phyloP scores from a whole-genome alignment of 2,797 vertebrate genomes.

The Chloroceryle inda region DNA sequence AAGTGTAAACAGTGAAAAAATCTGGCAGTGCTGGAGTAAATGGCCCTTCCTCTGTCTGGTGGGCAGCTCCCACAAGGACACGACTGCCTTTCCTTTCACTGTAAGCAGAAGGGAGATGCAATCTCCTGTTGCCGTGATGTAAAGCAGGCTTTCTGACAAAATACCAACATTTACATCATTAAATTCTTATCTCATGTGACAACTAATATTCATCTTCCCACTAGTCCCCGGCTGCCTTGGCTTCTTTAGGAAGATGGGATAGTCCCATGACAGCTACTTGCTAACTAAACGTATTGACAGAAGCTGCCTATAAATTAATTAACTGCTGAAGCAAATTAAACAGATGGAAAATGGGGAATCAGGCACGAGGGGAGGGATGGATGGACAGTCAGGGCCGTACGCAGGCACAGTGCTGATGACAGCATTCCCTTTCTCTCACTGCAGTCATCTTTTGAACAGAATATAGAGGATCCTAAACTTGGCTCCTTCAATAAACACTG shows the following conservation, averaged over 20 bases:
- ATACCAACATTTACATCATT: not conserved
- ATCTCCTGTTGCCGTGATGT: not conserved
- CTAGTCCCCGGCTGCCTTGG: not conserved
- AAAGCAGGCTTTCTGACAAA: not conserved
- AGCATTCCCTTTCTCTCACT: not conserved
- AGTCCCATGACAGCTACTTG: not conserved
- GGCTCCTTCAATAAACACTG: not conserved
- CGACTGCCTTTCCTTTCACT: not conserved
- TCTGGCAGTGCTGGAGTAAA: not conserved
- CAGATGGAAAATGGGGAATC: constrained; percentile 44
- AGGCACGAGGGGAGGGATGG: not conserved
- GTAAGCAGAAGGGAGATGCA: not conserved
- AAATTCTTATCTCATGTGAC: not conserved
- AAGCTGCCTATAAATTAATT: constrained; percentile 56
- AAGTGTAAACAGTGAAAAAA: not conserved
- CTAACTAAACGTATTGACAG: constrained; percentile 35
- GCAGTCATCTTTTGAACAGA: not conserved
- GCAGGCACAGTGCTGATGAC: not conserved
- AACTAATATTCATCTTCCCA: not conserved
- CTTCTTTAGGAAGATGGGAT: not conserved
- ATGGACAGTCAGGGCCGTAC: not conserved
- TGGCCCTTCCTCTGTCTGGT: not conserved
- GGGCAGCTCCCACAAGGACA: not conserved
- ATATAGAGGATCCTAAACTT: not conserved
- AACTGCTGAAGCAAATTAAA: constrained; percentile 41